phyloP scores from a whole-genome alignment of 2,113 vertebrate genomes.

The Sterrhoptilus dennistouni region DNA sequence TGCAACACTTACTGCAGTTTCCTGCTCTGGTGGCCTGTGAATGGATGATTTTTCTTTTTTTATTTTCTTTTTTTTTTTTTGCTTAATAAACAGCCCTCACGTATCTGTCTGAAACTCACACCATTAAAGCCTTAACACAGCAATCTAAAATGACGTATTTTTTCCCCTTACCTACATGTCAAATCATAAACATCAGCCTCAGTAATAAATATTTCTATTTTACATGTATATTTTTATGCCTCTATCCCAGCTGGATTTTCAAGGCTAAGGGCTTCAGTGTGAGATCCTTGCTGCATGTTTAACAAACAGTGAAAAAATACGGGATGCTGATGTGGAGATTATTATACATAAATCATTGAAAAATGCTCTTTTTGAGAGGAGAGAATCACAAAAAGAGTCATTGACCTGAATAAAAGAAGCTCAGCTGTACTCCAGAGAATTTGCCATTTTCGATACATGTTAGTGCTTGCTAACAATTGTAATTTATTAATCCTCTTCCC shows the following conservation, averaged over 20 bases:
- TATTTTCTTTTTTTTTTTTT: not conserved
- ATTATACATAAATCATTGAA: slow-evolving; percentile 68
- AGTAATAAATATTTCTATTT: slow-evolving; percentile 64
- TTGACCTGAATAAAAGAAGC: slow-evolving; percentile 69
- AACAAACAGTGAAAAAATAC: slow-evolving; percentile 51
- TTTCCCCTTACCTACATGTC: slow-evolving; percentile 8
- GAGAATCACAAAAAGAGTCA: slow-evolving; percentile 64
- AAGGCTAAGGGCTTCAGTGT: slow-evolving; percentile 33
- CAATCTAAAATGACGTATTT: slow-evolving; percentile 6
- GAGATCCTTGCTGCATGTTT: slow-evolving; percentile 13
- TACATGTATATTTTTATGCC: slow-evolving; percentile 31
- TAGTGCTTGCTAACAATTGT: slow-evolving; percentile 57
- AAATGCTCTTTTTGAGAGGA: slow-evolving; percentile 55
- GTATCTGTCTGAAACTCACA: not conserved
- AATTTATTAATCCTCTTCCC: slow-evolving; percentile 62
- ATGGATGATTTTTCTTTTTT: not conserved
- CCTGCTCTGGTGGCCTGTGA: not conserved
- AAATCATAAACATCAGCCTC: slow-evolving; percentile 13
- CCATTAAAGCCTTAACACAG: slow-evolving; percentile 30
- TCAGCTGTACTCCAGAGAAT: slow-evolving; percentile 61
- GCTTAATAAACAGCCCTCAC: not conserved
- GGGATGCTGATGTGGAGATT: slow-evolving; percentile 59
- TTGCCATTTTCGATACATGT: slow-evolving; percentile 52
- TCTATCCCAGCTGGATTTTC: slow-evolving; percentile 50
- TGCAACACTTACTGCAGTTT: not conserved